Conservation (phyloP, 2,113 vertebrate genomes). For the human (Homo sapiens) region GRCh38 chr9:13724501-13725000, state of each 20-base stretch:
- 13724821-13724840: background rate
- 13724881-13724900: background rate
- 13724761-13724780: background rate
- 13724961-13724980: background rate
- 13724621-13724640: conserved; percentile 59
- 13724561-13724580: conserved; percentile 68
- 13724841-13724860: background rate
- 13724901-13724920: background rate
- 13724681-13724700: conserved; percentile 39
- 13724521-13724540: conserved; percentile 44
- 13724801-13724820: background rate
- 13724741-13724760: background rate
- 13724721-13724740: background rate
- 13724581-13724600: conserved; percentile 33
- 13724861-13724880: background rate
- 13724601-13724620: conserved; percentile 56
- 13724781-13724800: background rate
- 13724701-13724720: conserved; percentile 21
- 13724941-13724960: background rate
- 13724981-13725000: background rate
- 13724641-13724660: conserved; percentile 45
- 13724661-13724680: conserved; percentile 36
- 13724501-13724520: conserved; percentile 51
- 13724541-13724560: conserved; percentile 70
- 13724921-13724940: background rate